Evolutionary conservation across 2,888 invertebrate species (phyloP).

Genomic region (Ceratothoa steindachneri): DNA sequence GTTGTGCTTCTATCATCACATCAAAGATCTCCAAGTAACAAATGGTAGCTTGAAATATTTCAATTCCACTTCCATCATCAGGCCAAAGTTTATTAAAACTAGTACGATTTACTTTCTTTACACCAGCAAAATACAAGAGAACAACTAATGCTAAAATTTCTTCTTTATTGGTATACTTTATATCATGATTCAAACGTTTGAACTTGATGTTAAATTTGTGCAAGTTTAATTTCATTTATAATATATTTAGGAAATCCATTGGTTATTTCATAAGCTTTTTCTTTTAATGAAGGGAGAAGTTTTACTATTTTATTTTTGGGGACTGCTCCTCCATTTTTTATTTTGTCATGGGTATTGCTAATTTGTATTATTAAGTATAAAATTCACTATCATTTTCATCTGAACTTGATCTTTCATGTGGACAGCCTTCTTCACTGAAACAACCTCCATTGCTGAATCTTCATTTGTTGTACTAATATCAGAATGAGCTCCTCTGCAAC

Average conservation of each 20-base stretch:
- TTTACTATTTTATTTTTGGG: neutral
- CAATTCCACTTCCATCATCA: neutral
- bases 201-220: neutral
- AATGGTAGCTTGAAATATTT: neutral
- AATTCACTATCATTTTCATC: neutral
- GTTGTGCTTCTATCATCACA: neutral
- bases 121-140: neutral
- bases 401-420: neutral
- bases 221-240: neutral
- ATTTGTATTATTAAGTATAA: neutral
- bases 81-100: neutral
- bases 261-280: neutral
- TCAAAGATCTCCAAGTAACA: neutral
- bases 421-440: neutral
- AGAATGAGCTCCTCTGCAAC: neutral
- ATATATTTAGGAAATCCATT: neutral
- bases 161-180: neutral
- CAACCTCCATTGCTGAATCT: neutral
- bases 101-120: neutral
- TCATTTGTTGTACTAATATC: neutral
- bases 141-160: neutral
- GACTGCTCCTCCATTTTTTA: neutral
- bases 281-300: neutral
- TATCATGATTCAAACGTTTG: neutral
- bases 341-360: neutral